Base-by-base conservation (phyloP, 1,140 invertebrate species). In the Helicoverpa armigera region DNA sequence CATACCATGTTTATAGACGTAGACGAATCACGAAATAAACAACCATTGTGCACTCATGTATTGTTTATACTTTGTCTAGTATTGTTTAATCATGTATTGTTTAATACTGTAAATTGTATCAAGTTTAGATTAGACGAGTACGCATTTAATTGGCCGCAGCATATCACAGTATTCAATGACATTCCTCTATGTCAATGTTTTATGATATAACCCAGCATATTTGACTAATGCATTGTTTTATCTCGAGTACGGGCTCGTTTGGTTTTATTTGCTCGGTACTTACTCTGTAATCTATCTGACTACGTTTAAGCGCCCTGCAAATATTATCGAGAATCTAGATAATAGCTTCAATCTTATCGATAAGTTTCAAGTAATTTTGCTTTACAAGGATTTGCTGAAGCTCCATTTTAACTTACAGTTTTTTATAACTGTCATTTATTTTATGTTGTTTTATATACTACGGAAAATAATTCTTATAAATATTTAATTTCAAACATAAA, bases 221-320 rank as follows among this genome's bases (percentile, higher is more conserved):
- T 72, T 54, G 69, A 72, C 50, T 53, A 72, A 72, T 72, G 50
- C 50, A 31, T 31, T 54, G 69, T 72, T 54, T 31, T 72, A 54
- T 72, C 69, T 72, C 13, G 13, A 53, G 18, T 54, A 53, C 14
- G 16, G 63, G 5, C 12, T 13, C 16, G 65, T 54, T n/a, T 72
- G 18, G 31, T 72, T 54, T 51, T 70, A 53, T 72, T 72, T 72
- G 50, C 23, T 54, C 13, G 50, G 31, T 54, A 53, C 23, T 72
- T 53, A 72, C n/a, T 70, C 7, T 48, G 53, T 50, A 72, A 72
- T 54, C 69, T 72, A 14, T 23, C 51, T 54, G 50, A n/a, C 13
- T 3, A 16, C 18, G 50, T 72, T 54, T 72, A 54, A 72, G 69
- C 50, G 69, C 23, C 69, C 16, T 53, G 69, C 50, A 72, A 72